Evolutionary conservation across 2,113 vertebrate genomes (phyloP).

Genomic region (Saguinus imperator): DNA sequence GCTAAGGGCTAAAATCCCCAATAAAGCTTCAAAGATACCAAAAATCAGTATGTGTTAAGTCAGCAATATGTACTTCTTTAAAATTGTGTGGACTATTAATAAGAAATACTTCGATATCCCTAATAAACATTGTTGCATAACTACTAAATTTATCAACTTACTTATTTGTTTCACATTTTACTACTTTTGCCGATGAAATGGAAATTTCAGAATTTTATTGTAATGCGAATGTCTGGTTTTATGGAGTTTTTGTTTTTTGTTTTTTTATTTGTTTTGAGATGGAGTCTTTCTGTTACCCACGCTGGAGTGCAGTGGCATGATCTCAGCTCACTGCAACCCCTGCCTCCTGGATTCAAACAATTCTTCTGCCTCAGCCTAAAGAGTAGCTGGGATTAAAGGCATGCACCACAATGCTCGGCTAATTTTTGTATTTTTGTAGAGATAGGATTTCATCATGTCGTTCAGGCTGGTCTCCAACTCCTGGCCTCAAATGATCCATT

Average conservation of each 20-base stretch:
- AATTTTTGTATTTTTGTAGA: too few relatives aligned
- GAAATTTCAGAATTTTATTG: conserved; percentile 30
- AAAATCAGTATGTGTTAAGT: neutral
- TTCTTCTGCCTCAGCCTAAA: too few relatives aligned
- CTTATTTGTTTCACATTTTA: neutral
- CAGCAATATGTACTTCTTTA: neutral
- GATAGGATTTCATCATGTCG: too few relatives aligned
- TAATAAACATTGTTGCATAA: neutral
- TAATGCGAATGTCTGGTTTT: neutral
- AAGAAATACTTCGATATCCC: neutral
- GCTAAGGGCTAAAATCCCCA: neutral
- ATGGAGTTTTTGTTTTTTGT: neutral
- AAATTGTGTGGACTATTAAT: neutral
- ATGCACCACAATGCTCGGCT: too few relatives aligned
- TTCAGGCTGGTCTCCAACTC: too few relatives aligned
- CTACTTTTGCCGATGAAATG: neutral
- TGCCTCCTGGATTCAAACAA: too few relatives aligned
- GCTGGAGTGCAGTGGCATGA: too few relatives aligned
- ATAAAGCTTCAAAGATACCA: neutral
- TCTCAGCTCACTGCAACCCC: too few relatives aligned
- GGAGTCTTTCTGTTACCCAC: too few relatives aligned
- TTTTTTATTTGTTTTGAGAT: too few relatives aligned
- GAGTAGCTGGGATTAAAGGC: too few relatives aligned
- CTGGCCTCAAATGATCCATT: too few relatives aligned
- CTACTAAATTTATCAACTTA: neutral